phyloP scores from a whole-genome alignment of 1,140 invertebrate genomes.

The Phymorhynchus buccinoides region DNA sequence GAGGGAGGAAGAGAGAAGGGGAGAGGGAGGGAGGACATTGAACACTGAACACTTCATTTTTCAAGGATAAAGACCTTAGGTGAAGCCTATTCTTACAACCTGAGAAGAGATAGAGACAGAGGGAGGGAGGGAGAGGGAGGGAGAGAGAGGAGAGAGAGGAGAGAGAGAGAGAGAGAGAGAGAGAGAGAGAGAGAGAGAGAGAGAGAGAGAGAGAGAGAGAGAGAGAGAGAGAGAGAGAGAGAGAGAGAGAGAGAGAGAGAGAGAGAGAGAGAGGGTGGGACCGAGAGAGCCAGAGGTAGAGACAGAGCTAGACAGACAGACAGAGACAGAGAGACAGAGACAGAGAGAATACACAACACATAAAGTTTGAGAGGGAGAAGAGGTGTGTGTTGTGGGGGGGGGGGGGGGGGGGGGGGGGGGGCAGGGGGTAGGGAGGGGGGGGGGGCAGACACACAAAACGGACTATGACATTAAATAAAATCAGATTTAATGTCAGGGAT shows the following conservation, averaged over 20 bases:
- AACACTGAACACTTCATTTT: too few relatives aligned
- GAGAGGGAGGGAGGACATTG: too few relatives aligned
- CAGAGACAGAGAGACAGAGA: too few relatives aligned
- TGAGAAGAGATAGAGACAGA: background rate
- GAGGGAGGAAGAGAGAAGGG: background rate
- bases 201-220: background rate
- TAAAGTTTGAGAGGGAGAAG: background rate
- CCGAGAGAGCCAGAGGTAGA: background rate
- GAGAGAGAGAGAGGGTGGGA: background rate
- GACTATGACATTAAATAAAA: too few relatives aligned
- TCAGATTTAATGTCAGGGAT: too few relatives aligned
- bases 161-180: background rate
- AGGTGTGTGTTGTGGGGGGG: background rate
- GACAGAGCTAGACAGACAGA: too few relatives aligned
- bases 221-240: conserved; percentile 1
- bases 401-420: background rate
- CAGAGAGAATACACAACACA: background rate
- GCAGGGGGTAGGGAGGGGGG: background rate
- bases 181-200: background rate
- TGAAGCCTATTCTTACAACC: too few relatives aligned
- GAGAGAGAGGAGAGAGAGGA: background rate
- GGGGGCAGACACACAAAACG: background rate
- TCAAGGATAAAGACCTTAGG: too few relatives aligned
- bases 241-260: background rate
- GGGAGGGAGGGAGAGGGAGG: background rate